Conservation (phyloP, 2,113 vertebrate species). For the human region GRCh38 chrX:138639001-138639500, state of each 20-base stretch:
- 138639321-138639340: neutral
- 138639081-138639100: conserved; percentile 53
- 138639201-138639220: neutral
- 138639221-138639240: neutral
- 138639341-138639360: neutral
- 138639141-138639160: neutral
- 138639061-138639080: conserved; percentile 52
- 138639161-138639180: neutral
- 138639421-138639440: neutral
- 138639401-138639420: neutral
- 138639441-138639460: neutral
- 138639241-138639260: neutral
- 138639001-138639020: conserved; percentile 68
- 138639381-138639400: neutral
- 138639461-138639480: conserved; percentile 1
- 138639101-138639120: conserved; percentile 42
- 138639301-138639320: neutral
- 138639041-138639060: conserved; percentile 65
- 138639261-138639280: neutral
- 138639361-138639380: neutral
- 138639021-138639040: conserved; percentile 67
- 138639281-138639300: neutral
- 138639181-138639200: neutral
- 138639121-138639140: neutral
- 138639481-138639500: conserved; percentile 7